Evolutionary conservation across 2,888 invertebrate species (phyloP).

Genomic region (Phoenoteleia sp.): DNA sequence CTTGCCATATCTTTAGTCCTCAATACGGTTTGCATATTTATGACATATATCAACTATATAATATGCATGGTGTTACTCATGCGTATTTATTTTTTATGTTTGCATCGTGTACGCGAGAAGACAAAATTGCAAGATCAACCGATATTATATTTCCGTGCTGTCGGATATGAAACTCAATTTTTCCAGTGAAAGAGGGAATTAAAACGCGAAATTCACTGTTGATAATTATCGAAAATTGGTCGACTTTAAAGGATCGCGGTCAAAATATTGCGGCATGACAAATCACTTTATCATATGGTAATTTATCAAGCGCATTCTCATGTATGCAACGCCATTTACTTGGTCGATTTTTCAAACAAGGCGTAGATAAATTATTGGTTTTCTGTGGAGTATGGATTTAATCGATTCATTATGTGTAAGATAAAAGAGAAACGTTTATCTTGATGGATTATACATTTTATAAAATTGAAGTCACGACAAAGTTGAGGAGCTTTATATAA

Average conservation of each 20-base stretch:
- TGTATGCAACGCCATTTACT: slow-evolving; percentile 29
- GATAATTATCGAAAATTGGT: no score
- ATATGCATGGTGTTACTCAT: slow-evolving; percentile 38
- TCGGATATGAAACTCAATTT: slow-evolving; percentile 1
- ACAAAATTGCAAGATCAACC: slow-evolving; percentile 30
- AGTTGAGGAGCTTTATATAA: no score
- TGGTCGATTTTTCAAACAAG: slow-evolving; percentile 41
- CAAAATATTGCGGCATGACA: slow-evolving; percentile 24
- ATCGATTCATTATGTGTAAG: slow-evolving; percentile 45
- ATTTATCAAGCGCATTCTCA: slow-evolving; percentile 34
- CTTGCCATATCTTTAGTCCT: slow-evolving; percentile 29
- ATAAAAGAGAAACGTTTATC: slow-evolving; percentile 17
- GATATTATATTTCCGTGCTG: slow-evolving; percentile 29
- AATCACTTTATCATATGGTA: slow-evolving; percentile 9
- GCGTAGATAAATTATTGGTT: slow-evolving; percentile 35
- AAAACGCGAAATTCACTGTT: no score
- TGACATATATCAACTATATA: slow-evolving; percentile 30
- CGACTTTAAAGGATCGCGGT: no score
- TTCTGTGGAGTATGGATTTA: slow-evolving; percentile 29
- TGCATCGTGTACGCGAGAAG: background rate
- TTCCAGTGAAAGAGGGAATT: background rate
- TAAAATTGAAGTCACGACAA: no score
- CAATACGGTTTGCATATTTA: slow-evolving; percentile 48
- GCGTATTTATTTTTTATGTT: slow-evolving; percentile 43
- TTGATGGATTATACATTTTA: slow-evolving; percentile 10